A percentile compares a stretch with the other conserved stretches of the same genome.
Conservation (phyloP, 2,888 invertebrate genomes). For the Phytoseiulus persimilis region DNA sequence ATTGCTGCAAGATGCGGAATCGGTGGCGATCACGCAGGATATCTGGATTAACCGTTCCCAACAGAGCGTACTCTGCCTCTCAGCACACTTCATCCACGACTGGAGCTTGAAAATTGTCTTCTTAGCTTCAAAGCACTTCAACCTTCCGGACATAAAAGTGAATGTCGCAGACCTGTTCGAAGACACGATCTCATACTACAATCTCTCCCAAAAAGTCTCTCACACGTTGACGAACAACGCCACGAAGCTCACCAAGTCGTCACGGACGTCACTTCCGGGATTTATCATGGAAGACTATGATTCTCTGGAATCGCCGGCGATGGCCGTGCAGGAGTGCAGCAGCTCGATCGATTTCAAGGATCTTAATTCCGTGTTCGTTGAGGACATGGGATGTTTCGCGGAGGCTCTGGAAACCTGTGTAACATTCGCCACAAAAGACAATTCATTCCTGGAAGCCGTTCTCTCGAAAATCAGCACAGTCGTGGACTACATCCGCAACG, state of each 20-base stretch:
- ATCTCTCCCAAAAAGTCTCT: constrained; percentile 16
- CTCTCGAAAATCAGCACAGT: constrained; percentile 22
- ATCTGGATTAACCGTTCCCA: constrained; percentile 28
- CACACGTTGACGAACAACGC: constrained; percentile 32
- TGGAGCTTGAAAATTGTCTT: constrained; percentile 31
- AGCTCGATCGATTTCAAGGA: constrained; percentile 17
- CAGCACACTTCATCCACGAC: constrained; percentile 21
- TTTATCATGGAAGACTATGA: constrained; percentile 21
- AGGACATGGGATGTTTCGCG: constrained; percentile 27
- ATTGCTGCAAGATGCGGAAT: constrained; percentile 20
- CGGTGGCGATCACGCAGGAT: constrained; percentile 29
- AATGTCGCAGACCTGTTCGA: constrained; percentile 22
- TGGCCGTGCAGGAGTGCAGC: not conserved
- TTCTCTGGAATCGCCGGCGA: not conserved
- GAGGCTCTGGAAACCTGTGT: constrained; percentile 28
- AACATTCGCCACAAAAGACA: constrained; percentile 18
- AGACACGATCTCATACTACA: constrained; percentile 29
- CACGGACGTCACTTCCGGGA: constrained; percentile 13
- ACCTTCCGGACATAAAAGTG: constrained; percentile 13
- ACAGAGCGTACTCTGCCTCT: constrained; percentile 19
- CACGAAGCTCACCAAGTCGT: not conserved
- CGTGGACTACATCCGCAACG: constrained; percentile 16
- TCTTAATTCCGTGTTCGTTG: constrained; percentile 8
- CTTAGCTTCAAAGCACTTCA: constrained; percentile 24
- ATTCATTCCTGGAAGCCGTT: constrained; percentile 20